These are phyloP conservation scores for Lepidocyrtinus sp. DNA, from an alignment of 2,888 invertebrate species.

Conservation along the genomic window DNA sequence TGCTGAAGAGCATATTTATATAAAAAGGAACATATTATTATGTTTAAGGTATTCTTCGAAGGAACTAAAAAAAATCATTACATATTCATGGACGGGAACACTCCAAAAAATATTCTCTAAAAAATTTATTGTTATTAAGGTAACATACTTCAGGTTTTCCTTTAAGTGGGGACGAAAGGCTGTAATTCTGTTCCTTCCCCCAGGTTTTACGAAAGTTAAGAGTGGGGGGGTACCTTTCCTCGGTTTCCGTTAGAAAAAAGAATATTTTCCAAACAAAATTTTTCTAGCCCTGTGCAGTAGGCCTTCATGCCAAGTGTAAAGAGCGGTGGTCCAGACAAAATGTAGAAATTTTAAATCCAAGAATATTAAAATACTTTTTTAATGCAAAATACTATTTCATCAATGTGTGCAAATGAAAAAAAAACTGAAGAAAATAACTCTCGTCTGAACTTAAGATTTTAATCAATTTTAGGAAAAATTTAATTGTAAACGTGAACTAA, in stretches of 20 bases:
- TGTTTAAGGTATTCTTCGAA: neutral
- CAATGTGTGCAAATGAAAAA: constrained; percentile 10
- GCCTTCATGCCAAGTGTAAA: neutral
- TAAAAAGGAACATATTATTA: neutral
- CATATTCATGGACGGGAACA: constrained; percentile 15
- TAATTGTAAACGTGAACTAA: neutral
- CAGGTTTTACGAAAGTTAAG: no score
- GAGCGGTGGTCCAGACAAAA: neutral
- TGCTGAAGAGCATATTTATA: neutral
- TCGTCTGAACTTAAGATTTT: constrained; percentile 13
- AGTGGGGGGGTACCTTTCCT: no score
- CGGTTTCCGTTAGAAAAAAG: no score
- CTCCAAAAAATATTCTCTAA: neutral
- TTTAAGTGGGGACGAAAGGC: neutral
- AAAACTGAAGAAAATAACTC: constrained; percentile 1
- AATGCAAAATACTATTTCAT: neutral
- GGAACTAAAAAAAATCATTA: neutral
- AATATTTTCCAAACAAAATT: no score
- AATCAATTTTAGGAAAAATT: neutral
- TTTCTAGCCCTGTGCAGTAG: no score
- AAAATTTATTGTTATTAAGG: no score
- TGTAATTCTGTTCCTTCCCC: no score
- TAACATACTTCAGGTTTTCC: no score
- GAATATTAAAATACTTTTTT: neutral
- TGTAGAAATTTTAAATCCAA: neutral